These are phyloP conservation scores for Danio rerio DNA, from an alignment of 2,113 vertebrate species.

Conservation along the genomic window DNA sequence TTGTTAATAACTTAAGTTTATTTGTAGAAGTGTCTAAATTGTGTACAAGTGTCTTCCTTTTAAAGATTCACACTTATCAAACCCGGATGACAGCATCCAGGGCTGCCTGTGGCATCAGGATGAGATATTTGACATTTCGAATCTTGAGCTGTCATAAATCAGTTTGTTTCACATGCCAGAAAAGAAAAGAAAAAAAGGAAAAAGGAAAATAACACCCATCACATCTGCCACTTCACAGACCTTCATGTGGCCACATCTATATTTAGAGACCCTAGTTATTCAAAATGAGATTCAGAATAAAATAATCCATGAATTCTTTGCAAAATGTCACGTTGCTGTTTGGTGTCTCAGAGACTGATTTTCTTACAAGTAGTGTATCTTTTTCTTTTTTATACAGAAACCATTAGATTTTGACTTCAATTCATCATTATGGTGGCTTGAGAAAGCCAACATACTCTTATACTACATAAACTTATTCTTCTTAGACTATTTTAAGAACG, in stretches of 20 bases:
- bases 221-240: background rate
- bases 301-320: background rate
- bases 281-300: conserved; percentile 5
- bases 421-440: too few species aligned
- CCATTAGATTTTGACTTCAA: too few species aligned
- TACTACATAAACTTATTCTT: too few species aligned
- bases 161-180: conserved; percentile 7
- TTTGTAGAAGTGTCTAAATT: background rate
- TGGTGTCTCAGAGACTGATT: background rate
- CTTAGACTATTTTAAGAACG: too few species aligned
- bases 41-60: background rate
- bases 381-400: too few species aligned
- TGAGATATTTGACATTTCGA: conserved; percentile 42
- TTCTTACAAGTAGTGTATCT: too few species aligned
- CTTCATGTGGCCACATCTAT: background rate
- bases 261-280: background rate
- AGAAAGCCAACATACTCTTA: too few species aligned
- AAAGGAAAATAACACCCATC: background rate
- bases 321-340: background rate
- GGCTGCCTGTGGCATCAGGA: conserved; percentile 16
- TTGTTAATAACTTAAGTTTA: too few species aligned
- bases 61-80: conserved; percentile 11
- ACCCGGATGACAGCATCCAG: conserved; percentile 3
- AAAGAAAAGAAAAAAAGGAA: background rate
- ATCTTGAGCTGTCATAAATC: conserved; percentile 33